A percentile compares a stretch with the other conserved stretches of the same genome.
phyloP scores from a whole-genome alignment of 92 coral and sea anemone species.

The Muricea muricata region DNA sequence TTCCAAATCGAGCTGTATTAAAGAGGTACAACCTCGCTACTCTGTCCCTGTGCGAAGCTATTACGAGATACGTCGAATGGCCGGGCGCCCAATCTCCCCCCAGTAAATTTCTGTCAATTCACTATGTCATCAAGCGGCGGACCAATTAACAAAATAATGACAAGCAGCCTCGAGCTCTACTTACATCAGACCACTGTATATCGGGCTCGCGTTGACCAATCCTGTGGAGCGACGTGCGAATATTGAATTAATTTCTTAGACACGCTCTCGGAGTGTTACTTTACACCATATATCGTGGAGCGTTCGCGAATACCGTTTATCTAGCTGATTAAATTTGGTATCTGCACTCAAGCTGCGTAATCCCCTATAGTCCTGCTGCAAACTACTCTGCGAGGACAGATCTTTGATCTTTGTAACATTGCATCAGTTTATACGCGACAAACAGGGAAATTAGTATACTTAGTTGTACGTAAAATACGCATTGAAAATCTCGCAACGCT shows the following conservation, averaged over 20 bases:
- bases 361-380: no score
- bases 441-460: no score
- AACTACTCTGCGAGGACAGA: no score
- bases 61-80: not conserved
- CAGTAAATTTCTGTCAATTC: slow-evolving; percentile 52
- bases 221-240: not conserved
- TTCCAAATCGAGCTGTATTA: not conserved
- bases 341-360: not conserved
- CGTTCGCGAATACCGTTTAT: not conserved
- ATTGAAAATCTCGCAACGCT: no score
- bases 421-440: no score
- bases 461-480: no score
- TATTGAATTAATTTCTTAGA: no score
- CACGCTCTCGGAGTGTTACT: not conserved
- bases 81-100: slow-evolving; percentile 55
- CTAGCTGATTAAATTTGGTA: not conserved
- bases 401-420: no score
- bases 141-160: slow-evolving; percentile 58
- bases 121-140: slow-evolving; percentile 81
- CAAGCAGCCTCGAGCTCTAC: not conserved
- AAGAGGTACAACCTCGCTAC: not conserved
- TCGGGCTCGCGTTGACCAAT: not conserved
- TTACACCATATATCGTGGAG: not conserved
- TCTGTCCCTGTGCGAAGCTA: slow-evolving; percentile 38
- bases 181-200: not conserved